Conservation (phyloP, 1,140 invertebrate species). For the Nasonia giraulti region DNA sequence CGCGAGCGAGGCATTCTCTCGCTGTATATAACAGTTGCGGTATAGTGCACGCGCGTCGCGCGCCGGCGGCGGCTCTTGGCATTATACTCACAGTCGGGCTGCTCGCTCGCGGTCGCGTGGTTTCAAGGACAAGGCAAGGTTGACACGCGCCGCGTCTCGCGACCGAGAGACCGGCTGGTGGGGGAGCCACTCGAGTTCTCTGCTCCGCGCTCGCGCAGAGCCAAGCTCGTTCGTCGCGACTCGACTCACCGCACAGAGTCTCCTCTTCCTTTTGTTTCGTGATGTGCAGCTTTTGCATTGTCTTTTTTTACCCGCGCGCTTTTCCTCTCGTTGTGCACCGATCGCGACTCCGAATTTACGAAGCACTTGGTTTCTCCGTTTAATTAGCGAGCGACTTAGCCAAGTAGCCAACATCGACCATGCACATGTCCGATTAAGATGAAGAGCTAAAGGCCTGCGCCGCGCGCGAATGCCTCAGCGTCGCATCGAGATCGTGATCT, state of each 20-base stretch:
- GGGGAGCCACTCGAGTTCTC: neutral
- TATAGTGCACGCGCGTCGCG: conserved; percentile 54
- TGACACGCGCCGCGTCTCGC: conserved; percentile 72
- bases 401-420: neutral
- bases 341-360: no score
- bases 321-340: neutral
- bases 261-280: conserved; percentile 1
- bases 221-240: neutral
- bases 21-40: conserved; percentile 23
- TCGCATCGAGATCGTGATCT: conserved; percentile 12
- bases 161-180: conserved; percentile 60
- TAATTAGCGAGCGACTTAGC: neutral
- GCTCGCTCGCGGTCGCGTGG: conserved; percentile 68
- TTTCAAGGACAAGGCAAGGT: conserved; percentile 74
- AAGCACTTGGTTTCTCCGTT: neutral
- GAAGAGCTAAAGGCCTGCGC: neutral
- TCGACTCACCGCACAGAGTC: conserved; percentile 10
- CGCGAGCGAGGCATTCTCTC: neutral
- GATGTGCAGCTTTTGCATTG: conserved; percentile 1
- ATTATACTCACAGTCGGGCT: conserved; percentile 42
- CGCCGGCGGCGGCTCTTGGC: conserved; percentile 59
- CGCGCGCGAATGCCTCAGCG: neutral
- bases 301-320: neutral
- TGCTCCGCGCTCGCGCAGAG: neutral
- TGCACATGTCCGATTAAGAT: neutral